These are phyloP conservation scores for Parauchenoglanis punctatus DNA, from an alignment of 2,797 vertebrate genomes.

Conservation along the genomic window DNA sequence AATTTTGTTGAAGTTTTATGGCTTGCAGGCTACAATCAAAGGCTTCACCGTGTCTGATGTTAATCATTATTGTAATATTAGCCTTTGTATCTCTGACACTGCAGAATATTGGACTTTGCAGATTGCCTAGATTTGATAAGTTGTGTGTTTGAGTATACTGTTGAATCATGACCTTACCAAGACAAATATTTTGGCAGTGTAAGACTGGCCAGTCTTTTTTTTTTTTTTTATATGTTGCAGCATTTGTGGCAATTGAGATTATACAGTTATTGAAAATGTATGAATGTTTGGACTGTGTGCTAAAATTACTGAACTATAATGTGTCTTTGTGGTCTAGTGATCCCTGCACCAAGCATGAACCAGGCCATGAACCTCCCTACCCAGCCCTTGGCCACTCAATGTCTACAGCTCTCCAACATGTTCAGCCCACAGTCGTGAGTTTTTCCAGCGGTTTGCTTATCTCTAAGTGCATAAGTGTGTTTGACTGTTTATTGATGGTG, in stretches of 20 bases:
- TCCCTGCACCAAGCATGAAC: constrained; percentile 62
- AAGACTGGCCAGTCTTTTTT: neutral
- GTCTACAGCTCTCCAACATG: constrained; percentile 98
- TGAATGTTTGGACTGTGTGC: neutral
- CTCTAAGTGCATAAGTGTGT: neutral
- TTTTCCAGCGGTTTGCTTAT: neutral
- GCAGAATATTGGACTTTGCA: neutral
- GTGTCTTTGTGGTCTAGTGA: constrained; percentile 64
- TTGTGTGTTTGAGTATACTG: neutral
- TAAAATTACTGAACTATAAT: neutral
- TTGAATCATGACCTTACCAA: neutral
- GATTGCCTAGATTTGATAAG: neutral
- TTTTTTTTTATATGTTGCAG: neutral
- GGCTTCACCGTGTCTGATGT: neutral
- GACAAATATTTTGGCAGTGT: neutral
- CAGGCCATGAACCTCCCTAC: constrained; percentile 83
- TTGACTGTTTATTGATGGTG: neutral
- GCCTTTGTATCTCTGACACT: constrained; percentile 3
- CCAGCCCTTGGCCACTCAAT: constrained; percentile 94
- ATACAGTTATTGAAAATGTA: neutral
- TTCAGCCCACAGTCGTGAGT: constrained; percentile 98
- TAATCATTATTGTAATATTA: constrained; percentile 14
- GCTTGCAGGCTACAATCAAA: neutral
- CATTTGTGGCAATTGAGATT: no score
- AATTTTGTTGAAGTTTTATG: neutral